Conservation (phyloP, 2,797 vertebrate species). For the Pygocentrus nattereri region DNA sequence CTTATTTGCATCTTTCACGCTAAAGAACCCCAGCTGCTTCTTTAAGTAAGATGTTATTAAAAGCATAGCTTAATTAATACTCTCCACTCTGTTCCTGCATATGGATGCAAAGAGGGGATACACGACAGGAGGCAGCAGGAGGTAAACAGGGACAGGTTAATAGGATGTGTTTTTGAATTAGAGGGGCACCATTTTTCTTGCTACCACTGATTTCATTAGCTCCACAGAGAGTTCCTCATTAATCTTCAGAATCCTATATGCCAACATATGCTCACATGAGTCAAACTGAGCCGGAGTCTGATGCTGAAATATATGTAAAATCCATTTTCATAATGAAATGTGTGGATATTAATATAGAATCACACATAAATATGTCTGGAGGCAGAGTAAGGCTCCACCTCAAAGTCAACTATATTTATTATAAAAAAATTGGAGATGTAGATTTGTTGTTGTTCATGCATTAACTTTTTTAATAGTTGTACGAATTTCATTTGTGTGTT, state of each 20-base stretch:
- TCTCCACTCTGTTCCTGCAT: not conserved
- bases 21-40: not conserved
- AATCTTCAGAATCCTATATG: conserved; percentile 26
- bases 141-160: conserved; percentile 22
- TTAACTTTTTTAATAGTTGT: too few species aligned
- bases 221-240: conserved; percentile 22
- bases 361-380: not conserved
- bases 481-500: too few species aligned
- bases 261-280: not conserved
- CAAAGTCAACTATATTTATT: too few species aligned
- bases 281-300: not conserved
- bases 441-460: too few species aligned
- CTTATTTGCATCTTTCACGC: not conserved
- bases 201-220: conserved; percentile 34
- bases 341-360: not conserved
- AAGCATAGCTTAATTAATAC: conserved; percentile 16
- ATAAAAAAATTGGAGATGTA: too few species aligned
- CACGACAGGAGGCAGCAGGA: not conserved
- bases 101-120: not conserved
- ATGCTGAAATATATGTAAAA: not conserved
- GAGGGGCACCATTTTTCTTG: conserved; percentile 28
- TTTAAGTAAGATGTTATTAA: conserved; percentile 14
- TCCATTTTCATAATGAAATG: not conserved
- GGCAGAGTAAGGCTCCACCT: too few species aligned
- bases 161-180: conserved; percentile 41